Base-by-base conservation (phyloP, 2,113 vertebrate species). In the Pseudorasbora parva region DNA sequence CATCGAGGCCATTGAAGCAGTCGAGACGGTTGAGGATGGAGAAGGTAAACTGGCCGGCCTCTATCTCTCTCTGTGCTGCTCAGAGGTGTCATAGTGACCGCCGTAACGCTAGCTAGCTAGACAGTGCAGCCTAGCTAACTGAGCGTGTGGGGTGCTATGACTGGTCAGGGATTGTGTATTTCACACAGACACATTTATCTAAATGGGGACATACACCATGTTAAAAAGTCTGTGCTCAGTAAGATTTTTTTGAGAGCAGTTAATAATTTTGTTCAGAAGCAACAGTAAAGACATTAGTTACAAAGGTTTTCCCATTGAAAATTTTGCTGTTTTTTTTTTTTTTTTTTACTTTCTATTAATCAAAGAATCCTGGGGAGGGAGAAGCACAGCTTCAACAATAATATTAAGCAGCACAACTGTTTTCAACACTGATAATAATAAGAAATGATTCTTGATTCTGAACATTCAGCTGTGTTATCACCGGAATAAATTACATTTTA, bases 1-100 rank as follows among this genome's bases (percentile, higher is more conserved):
- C 89, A 89, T 87, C 56, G 89, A 91, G 84, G 90, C 90, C 89
- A 90, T 91, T 82, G 90, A 91, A 89, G 89, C 90, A 79, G 89
- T 91, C 84, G 91, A 92, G 89, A 79, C 86, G 73, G 88, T 86
- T 92, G 86, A 92, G 87, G 90, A 91, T 79, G 73, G 86, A 74
- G 90, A 92, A 92, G 91, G 91, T 92, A 92, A 91, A 83, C 85
- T 84, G 86, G 72, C 86, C 85, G 64, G 83, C 77, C 85, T 87
- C 81, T 80, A 76, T 85, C 71, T 87, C 33, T 78, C 78, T 80
- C 43, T 66, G 41, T 51, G 82, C 79, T 85, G 79, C 85, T 84
- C 81, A 73, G 76, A 85, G 83, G 83, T 85, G 83, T 37, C 87
- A 85, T 88, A 87, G 87, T 51, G 69, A 81, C 81, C 47, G 15